Base-by-base conservation (phyloP, 2,888 invertebrate genomes). In the Drosophila buzzatii region DNA sequence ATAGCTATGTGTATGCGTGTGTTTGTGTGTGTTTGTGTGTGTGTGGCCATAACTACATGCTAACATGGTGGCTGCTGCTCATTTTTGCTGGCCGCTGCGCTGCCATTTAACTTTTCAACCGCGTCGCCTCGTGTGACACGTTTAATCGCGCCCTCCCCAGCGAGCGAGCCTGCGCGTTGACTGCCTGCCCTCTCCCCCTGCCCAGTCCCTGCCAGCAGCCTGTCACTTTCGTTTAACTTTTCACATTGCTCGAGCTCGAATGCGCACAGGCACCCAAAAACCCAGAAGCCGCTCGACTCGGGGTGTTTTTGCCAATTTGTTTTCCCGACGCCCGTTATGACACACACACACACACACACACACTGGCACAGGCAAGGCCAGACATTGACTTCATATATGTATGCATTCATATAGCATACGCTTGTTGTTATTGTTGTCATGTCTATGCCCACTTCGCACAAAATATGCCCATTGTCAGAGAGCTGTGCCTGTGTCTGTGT, bases 161-260 rank as follows among this genome's bases (percentile, higher is more conserved):
- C 61, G 20, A 71, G 63, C 76, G 79, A 73, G 82, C 82, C 78
- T 79, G 70, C 79, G 73, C 81, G 70, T 65, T 74, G 78, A 44
- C 72, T 60, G 63, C 45, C 59, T 27, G 41, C 39, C 44, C 20
- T n/a, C 23, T 27, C 5, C 0, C 27, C 55, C 66, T 70, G 68
- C 68, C 72, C 62, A n/a, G n/a, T n/a, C n/a, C n/a, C n/a, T n/a
- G n/a, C n/a, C n/a, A n/a, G n/a, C n/a, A n/a, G 87, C 79, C 84
- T 90, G 90, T 86, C 90, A 89, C 90, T 90, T 88, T 90, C 86
- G 79, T 88, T 90, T 82, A 85, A 85, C 79, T 81, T 85, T 87
- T 82, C 81, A 76, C 79, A 79, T 76, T 70, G 76, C 69, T 53
- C 70, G 58, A 37, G 47, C 27, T 27, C 60, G 55, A 56, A n/a